These are phyloP conservation scores for Tetrax tetrax DNA, from an alignment of 2,113 vertebrate genomes.

Conservation along the genomic window DNA sequence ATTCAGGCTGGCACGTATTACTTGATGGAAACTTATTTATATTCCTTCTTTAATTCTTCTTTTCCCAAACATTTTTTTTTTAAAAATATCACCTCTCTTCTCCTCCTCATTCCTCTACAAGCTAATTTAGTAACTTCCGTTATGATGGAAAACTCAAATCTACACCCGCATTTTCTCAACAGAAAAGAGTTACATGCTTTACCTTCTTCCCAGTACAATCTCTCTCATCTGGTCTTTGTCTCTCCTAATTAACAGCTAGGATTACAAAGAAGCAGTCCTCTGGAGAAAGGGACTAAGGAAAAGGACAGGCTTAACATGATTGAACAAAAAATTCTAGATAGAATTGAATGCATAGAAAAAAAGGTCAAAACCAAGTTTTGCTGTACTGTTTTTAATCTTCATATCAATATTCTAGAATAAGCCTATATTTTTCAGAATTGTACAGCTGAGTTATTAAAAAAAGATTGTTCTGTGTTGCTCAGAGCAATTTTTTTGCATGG, in stretches of 20 bases:
- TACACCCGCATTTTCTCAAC: background rate
- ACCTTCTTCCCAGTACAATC: background rate
- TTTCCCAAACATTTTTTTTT: background rate
- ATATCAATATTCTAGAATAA: background rate
- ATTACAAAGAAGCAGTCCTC: background rate
- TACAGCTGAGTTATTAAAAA: background rate
- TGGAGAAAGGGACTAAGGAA: background rate
- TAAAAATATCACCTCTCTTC: background rate
- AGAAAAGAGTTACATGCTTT: background rate
- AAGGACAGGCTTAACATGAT: background rate
- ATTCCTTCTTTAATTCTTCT: background rate
- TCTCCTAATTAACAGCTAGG: background rate
- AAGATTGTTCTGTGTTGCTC: background rate
- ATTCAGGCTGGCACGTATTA: background rate
- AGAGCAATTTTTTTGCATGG: background rate
- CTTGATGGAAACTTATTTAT: background rate
- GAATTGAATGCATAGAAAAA: background rate
- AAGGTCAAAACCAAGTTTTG: background rate
- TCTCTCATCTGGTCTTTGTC: background rate
- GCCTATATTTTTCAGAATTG: background rate
- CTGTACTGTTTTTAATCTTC: background rate
- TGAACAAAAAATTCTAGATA: background rate
- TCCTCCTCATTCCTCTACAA: background rate
- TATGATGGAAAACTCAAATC: background rate
- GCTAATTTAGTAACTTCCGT: background rate